Evolutionary conservation across 2,797 vertebrate species (phyloP).

Genomic region (Gorsachius magnificus): DNA sequence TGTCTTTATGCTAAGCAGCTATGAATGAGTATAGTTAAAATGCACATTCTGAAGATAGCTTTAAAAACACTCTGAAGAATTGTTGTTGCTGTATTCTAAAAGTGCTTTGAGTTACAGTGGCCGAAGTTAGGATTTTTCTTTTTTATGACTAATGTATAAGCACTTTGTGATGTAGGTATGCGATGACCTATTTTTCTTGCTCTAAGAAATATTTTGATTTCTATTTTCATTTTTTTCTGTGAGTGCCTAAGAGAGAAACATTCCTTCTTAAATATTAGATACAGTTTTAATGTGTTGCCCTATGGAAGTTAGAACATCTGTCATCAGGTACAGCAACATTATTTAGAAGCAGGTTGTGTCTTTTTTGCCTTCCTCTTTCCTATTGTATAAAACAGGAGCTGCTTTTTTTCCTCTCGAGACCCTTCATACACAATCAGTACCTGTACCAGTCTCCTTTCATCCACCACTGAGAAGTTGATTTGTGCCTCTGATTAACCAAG

Average conservation of each 20-base stretch:
- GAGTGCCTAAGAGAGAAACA: neutral
- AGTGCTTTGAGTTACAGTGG: neutral
- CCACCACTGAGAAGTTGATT: neutral
- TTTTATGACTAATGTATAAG: neutral
- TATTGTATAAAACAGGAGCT: neutral
- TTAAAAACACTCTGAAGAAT: neutral
- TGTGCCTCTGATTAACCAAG: neutral
- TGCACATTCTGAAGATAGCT: neutral
- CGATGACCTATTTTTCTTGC: neutral
- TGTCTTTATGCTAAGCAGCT: neutral
- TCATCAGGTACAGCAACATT: neutral
- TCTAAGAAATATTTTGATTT: neutral
- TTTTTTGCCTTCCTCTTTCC: neutral
- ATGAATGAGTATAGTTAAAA: neutral
- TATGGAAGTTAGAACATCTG: neutral
- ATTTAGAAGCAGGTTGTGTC: neutral
- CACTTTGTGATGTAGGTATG: neutral
- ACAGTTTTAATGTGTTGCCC: neutral
- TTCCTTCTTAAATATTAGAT: neutral
- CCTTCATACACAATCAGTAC: neutral
- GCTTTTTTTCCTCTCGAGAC: neutral
- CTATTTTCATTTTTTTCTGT: neutral
- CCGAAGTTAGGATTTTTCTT: neutral
- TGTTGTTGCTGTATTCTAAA: neutral
- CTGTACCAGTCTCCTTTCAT: neutral